A percentile compares a stretch with the other conserved stretches of the same genome.
Evolutionary conservation across 2,113 vertebrate genomes (phyloP).

Genomic region (Pelobates fuscus): DNA sequence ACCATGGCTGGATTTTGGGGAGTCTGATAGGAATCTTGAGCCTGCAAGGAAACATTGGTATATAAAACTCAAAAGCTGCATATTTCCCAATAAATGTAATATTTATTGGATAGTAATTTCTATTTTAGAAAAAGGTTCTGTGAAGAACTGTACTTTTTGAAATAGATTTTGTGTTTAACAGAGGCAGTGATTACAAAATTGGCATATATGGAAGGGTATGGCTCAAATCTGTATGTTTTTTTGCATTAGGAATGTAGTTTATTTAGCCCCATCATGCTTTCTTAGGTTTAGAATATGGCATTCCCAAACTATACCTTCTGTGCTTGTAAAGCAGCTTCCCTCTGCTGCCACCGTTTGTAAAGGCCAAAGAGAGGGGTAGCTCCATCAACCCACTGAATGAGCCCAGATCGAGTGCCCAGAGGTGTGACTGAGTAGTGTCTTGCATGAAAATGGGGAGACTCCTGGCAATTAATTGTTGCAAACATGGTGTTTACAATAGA

Average conservation of each 20-base stretch:
- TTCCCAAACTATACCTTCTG: slow-evolving; percentile 98
- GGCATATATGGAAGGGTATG: too few species aligned
- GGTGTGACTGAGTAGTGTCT: slow-evolving; percentile 97
- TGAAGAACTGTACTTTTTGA: too few species aligned
- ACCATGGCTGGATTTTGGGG: slow-evolving; percentile 88
- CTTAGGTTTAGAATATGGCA: too few species aligned
- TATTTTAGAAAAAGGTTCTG: too few species aligned
- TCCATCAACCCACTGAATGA: slow-evolving; percentile 98
- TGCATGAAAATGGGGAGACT: slow-evolving; percentile 88
- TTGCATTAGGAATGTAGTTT: too few species aligned
- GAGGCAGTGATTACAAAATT: too few species aligned
- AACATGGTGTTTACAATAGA: slow-evolving; percentile 99
- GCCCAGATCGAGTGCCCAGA: slow-evolving; percentile 89
- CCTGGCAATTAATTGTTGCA: slow-evolving; percentile 94
- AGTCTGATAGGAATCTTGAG: slow-evolving; percentile 90
- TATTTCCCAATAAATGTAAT: too few species aligned
- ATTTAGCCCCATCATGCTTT: too few species aligned
- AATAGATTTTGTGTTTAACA: too few species aligned
- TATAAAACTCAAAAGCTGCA: background rate
- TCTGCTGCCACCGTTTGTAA: slow-evolving; percentile 97
- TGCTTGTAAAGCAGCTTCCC: slow-evolving; percentile 87
- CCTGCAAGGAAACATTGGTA: slow-evolving; percentile 62
- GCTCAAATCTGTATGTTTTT: too few species aligned
- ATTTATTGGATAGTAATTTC: too few species aligned
- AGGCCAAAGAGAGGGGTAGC: slow-evolving; percentile 95